These are phyloP conservation scores for Philereme vetulata DNA, from an alignment of 2,888 invertebrate genomes.

Conservation along the genomic window DNA sequence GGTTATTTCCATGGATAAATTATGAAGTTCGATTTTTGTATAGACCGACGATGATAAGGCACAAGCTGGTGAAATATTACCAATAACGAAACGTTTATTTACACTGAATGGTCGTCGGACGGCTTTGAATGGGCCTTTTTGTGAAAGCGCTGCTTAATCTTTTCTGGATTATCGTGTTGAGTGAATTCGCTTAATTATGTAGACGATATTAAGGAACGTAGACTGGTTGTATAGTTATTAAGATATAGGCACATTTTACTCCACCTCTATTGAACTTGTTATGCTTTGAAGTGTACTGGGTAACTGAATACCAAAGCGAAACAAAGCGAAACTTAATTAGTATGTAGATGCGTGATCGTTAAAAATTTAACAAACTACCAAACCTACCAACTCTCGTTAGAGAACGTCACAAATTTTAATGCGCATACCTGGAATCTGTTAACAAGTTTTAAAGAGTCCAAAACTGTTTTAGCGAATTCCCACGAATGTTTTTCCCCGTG, in stretches of 20 bases:
- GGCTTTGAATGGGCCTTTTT: slow-evolving; percentile 31
- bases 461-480: slow-evolving; percentile 26
- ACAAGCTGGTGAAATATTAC: slow-evolving; percentile 38
- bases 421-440: slow-evolving; percentile 21
- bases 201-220: slow-evolving; percentile 17
- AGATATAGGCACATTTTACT: no score
- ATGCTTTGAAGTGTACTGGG: no score
- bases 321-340: no score
- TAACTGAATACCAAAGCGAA: no score
- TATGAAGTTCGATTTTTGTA: slow-evolving; percentile 53
- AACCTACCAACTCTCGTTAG: slow-evolving; percentile 6
- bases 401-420: slow-evolving; percentile 6
- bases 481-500: slow-evolving; percentile 42
- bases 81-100: slow-evolving; percentile 46
- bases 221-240: background rate
- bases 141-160: slow-evolving; percentile 31
- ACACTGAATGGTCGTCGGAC: slow-evolving; percentile 43
- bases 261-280: no score
- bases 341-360: background rate
- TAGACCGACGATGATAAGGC: slow-evolving; percentile 43
- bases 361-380: background rate
- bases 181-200: slow-evolving; percentile 37
- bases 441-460: slow-evolving; percentile 19
- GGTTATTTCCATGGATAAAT: slow-evolving; percentile 58
- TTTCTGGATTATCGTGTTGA: slow-evolving; percentile 37